phyloP scores from a whole-genome alignment of 1,140 invertebrate genomes.

The Ooceraea biroi region DNA sequence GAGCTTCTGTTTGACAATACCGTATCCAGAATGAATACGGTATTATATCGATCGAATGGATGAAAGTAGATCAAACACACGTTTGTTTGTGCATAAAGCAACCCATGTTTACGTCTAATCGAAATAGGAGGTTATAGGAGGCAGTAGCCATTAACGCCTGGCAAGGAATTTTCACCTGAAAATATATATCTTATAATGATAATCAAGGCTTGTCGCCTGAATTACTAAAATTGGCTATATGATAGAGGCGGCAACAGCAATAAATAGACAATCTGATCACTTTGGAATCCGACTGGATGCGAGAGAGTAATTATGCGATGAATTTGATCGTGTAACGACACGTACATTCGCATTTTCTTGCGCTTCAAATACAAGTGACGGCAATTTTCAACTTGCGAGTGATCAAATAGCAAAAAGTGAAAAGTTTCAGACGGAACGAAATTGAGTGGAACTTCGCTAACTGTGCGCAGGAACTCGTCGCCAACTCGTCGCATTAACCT shows the following conservation, averaged over 20 bases:
- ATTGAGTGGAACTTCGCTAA: background rate
- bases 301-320: background rate
- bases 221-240: too few relatives aligned
- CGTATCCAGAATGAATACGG: too few relatives aligned
- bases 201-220: background rate
- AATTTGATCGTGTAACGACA: background rate
- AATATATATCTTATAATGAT: background rate
- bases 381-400: background rate
- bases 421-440: background rate
- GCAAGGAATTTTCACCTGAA: background rate
- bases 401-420: background rate
- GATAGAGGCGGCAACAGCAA: too few relatives aligned
- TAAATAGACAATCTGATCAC: background rate
- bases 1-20: too few relatives aligned
- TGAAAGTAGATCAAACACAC: background rate
- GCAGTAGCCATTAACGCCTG: background rate
- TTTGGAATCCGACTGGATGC: background rate
- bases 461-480: constrained; percentile 27
- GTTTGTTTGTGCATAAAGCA: background rate
- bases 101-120: background rate
- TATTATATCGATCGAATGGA: background rate
- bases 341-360: background rate
- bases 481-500: constrained; percentile 28
- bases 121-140: background rate
- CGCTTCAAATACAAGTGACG: background rate